A percentile compares a stretch with the other conserved stretches of the same genome.
phyloP scores from a whole-genome alignment of 2,113 vertebrate genomes.

The Archilochus colubris region DNA sequence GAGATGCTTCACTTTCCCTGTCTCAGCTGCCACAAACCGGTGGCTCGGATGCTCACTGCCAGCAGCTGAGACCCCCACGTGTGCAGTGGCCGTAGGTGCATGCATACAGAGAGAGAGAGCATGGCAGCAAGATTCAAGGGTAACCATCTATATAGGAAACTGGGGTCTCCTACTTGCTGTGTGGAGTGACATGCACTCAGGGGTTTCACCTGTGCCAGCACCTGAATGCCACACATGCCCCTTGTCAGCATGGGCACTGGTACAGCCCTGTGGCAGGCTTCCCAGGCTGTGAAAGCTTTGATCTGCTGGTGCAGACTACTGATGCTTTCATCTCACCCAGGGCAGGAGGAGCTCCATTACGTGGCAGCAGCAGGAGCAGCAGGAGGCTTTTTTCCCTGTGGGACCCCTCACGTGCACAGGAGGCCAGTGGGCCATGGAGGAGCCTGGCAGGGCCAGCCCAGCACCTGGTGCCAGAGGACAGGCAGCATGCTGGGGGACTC shows the following conservation, averaged over 20 bases:
- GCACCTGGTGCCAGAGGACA: fast-evolving
- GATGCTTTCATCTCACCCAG: background rate
- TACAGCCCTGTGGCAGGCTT: background rate
- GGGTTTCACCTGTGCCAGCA: fast-evolving
- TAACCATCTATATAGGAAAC: fast-evolving
- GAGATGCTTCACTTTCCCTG: slow-evolving; percentile 39
- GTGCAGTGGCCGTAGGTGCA: background rate
- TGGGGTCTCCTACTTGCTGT: background rate
- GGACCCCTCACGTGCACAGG: fast-evolving
- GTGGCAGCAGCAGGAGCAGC: slow-evolving; percentile 12
- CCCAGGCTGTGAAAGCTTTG: background rate
- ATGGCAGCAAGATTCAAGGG: background rate
- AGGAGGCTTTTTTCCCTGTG: background rate
- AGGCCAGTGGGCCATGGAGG: background rate
- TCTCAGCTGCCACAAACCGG: slow-evolving; percentile 29
- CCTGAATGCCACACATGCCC: background rate
- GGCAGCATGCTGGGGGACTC: background rate
- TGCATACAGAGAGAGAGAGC: fast-evolving
- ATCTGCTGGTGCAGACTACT: background rate
- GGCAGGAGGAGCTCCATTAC: background rate
- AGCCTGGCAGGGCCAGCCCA: background rate
- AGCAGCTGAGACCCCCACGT: background rate
- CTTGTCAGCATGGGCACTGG: background rate
- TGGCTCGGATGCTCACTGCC: slow-evolving; percentile 22
- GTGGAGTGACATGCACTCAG: fast-evolving